phyloP scores from a whole-genome alignment of 1,140 invertebrate genomes.

The Holotrichia oblita region DNA sequence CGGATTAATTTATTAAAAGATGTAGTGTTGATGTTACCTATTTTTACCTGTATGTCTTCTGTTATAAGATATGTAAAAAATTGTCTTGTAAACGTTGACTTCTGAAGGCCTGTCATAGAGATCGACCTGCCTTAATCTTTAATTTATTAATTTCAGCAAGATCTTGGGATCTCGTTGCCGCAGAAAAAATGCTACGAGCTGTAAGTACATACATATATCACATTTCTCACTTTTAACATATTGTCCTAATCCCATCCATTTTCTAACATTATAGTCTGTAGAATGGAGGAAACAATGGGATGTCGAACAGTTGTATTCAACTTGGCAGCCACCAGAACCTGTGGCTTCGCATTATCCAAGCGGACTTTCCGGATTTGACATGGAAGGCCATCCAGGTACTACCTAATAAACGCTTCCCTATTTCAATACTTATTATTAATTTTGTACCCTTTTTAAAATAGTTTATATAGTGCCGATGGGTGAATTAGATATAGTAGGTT shows the following conservation, averaged over 20 bases:
- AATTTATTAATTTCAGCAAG: constrained; percentile 72
- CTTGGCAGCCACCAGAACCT: constrained; percentile 77
- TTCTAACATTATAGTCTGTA: constrained; percentile 67
- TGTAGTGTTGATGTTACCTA: too few species aligned
- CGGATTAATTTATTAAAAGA: too few species aligned
- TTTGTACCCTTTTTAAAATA: constrained; percentile 61
- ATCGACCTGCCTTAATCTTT: too few species aligned
- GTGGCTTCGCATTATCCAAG: constrained; percentile 78
- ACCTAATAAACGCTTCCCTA: constrained; percentile 38
- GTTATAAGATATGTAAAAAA: too few species aligned
- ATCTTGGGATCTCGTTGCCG: constrained; percentile 81
- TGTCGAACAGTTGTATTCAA: constrained; percentile 71
- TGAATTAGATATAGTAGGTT: constrained; percentile 79
- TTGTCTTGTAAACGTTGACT: too few species aligned
- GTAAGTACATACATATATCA: too few species aligned
- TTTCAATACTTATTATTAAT: too few species aligned
- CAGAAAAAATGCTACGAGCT: constrained; percentile 87
- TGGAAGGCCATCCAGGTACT: constrained; percentile 85
- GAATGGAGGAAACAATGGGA: constrained; percentile 82
- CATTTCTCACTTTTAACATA: not conserved
- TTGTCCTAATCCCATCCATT: too few species aligned
- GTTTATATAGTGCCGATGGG: constrained; percentile 78
- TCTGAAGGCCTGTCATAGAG: too few species aligned
- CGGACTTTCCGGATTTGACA: constrained; percentile 81
- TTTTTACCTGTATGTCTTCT: too few species aligned